Evolutionary conservation across 2,113 vertebrate genomes (phyloP).

Genomic region (Onychostruthus taczanowskii): DNA sequence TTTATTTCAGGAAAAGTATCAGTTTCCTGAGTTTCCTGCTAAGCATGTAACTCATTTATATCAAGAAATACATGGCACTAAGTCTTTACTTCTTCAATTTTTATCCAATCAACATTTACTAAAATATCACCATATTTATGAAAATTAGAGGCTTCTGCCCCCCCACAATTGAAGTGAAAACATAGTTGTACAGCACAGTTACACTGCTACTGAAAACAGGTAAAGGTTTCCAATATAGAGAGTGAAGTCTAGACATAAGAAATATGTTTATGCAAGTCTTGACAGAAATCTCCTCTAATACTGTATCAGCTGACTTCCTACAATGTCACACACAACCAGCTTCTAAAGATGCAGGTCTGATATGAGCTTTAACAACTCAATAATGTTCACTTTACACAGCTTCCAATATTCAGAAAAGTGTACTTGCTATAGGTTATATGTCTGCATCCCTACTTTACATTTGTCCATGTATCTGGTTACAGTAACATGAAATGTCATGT

Average conservation of each 20-base stretch:
- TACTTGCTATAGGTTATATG: not conserved
- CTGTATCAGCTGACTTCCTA: not conserved
- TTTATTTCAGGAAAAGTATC: not conserved
- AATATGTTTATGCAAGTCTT: not conserved
- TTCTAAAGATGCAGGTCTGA: not conserved
- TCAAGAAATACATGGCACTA: not conserved
- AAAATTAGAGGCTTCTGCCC: not conserved
- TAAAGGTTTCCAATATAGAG: not conserved
- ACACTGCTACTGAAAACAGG: not conserved
- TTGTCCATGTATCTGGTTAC: not conserved
- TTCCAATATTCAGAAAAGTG: not conserved
- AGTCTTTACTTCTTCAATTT: not conserved
- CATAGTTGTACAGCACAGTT: not conserved
- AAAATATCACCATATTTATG: not conserved
- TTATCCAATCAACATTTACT: not conserved
- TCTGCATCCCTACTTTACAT: not conserved
- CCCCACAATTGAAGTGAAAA: not conserved
- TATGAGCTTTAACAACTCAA: not conserved
- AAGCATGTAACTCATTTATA: not conserved
- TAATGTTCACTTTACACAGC: not conserved
- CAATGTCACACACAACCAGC: not conserved
- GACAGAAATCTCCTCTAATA: not conserved
- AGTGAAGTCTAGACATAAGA: not conserved
- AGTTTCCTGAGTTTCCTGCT: no score
- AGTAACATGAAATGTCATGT: not conserved